phyloP scores from a whole-genome alignment of 1,140 invertebrate genomes.

The Mylabris phalerata region DNA sequence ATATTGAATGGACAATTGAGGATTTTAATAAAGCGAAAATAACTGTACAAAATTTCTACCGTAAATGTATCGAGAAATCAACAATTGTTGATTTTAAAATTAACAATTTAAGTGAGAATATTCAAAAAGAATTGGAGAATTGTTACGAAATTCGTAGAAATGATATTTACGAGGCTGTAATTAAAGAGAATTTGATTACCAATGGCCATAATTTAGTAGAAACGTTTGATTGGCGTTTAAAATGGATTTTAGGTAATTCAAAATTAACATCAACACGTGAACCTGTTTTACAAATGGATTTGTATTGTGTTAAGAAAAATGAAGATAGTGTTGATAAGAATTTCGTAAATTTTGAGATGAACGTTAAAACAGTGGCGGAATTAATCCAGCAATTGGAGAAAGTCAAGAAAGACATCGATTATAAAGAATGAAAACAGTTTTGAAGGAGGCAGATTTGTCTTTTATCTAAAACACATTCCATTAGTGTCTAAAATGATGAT shows the following conservation, averaged over 20 bases:
- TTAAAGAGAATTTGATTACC: slow-evolving; percentile 26
- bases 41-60: slow-evolving; percentile 31
- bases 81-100: slow-evolving; percentile 3
- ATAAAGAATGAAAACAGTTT: neutral
- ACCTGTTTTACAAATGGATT: slow-evolving; percentile 35
- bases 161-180: slow-evolving; percentile 32
- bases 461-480: too few relatives aligned
- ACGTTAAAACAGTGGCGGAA: slow-evolving; percentile 17
- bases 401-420: neutral
- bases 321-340: slow-evolving; percentile 6
- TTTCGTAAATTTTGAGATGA: slow-evolving; percentile 33
- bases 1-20: slow-evolving; percentile 33
- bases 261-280: slow-evolving; percentile 30
- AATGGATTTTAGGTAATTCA: slow-evolving; percentile 39
- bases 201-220: slow-evolving; percentile 29
- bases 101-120: slow-evolving; percentile 6
- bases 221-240: slow-evolving; percentile 40
- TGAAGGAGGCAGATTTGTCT: too few relatives aligned
- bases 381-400: neutral
- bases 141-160: slow-evolving; percentile 32
- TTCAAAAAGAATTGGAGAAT: slow-evolving; percentile 19
- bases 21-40: slow-evolving; percentile 26
- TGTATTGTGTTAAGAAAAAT: slow-evolving; percentile 28
- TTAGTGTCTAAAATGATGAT: too few relatives aligned
- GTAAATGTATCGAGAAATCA: slow-evolving; percentile 21